These are phyloP conservation scores for Actenoides lindsayi DNA, from an alignment of 2,113 vertebrate species.

Conservation along the genomic window DNA sequence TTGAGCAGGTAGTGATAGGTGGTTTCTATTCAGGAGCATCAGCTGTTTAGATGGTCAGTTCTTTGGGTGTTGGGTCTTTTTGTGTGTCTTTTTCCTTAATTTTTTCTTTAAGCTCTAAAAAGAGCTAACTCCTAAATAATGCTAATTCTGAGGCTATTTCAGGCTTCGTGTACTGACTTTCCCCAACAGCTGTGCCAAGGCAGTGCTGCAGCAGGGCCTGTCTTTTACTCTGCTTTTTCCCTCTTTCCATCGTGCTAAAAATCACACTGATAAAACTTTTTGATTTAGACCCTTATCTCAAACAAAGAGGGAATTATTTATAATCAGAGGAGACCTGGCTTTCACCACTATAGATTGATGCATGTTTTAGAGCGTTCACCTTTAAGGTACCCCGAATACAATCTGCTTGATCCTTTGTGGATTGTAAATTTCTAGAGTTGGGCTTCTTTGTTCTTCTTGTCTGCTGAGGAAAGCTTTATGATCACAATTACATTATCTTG, in stretches of 20 bases:
- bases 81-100: neutral
- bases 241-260: slow-evolving; percentile 31
- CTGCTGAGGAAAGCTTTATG: slow-evolving; percentile 71
- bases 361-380: slow-evolving; percentile 74
- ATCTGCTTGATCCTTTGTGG: slow-evolving; percentile 72
- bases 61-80: neutral
- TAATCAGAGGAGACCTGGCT: slow-evolving; percentile 32
- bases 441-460: slow-evolving; percentile 64
- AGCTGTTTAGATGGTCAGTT: neutral
- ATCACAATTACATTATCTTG: slow-evolving; percentile 66
- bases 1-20: neutral
- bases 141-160: neutral
- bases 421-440: slow-evolving; percentile 79
- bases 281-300: slow-evolving; percentile 59
- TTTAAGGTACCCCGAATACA: slow-evolving; percentile 77
- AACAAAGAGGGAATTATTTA: slow-evolving; percentile 70
- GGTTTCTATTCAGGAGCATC: neutral
- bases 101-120: neutral
- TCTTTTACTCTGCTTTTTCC: neutral
- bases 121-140: neutral
- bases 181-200: neutral
- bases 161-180: neutral
- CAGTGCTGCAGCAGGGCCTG: neutral
- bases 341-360: slow-evolving; percentile 61
- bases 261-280: slow-evolving; percentile 38